Evolutionary conservation across 2,888 invertebrate species (phyloP), one percentile per base, ranked within the genome.

Genomic region (Noctua fimbriata): DNA sequence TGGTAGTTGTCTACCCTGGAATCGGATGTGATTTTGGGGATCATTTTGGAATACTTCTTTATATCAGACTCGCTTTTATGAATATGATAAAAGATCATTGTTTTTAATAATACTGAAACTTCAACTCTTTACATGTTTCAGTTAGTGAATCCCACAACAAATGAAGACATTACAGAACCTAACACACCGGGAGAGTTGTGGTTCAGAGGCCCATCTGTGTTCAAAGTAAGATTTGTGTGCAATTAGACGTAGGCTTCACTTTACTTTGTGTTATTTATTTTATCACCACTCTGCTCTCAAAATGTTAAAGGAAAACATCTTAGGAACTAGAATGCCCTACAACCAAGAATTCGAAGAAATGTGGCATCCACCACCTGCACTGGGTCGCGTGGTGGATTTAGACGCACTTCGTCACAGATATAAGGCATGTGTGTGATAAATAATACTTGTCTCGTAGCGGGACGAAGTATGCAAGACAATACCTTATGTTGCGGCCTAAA

Each of bases 161-260:
- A 91, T 58, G 80, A 94, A 89, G 92, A 93, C 18, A 86, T 94
- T 1, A 83, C 90, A 12, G 95, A 95, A 75, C 92, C 95, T 0
- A 93, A 96, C 70, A 87, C 92, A 69, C 83, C 89, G 9, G 97
- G 97, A 16, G 97, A 97, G 87, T 87, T 97, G 1, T 94, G 96
- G 91, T 2, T 96, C 0, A 95, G 94, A 90, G 93, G 95, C 7
- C 94, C 93, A 5, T 55, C 82, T 21, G 80, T 93, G 28, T 94
- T 93, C 71, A 93, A 93, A 91, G 95, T 94, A 90, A 73, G 66
- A 41, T 65, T 41, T 52, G 5, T 41, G 24, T 41, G 41, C 36
- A 24, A 58, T 58, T 58, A n/a, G 58, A n/a, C 12, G 55, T 55
- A 24, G 12, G 4, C n/a, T 58, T 58, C 12, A 58, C 3, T n/a